These are phyloP conservation scores for Meghimatium bilineatum DNA, from an alignment of 2,888 invertebrate species.

Conservation along the genomic window DNA sequence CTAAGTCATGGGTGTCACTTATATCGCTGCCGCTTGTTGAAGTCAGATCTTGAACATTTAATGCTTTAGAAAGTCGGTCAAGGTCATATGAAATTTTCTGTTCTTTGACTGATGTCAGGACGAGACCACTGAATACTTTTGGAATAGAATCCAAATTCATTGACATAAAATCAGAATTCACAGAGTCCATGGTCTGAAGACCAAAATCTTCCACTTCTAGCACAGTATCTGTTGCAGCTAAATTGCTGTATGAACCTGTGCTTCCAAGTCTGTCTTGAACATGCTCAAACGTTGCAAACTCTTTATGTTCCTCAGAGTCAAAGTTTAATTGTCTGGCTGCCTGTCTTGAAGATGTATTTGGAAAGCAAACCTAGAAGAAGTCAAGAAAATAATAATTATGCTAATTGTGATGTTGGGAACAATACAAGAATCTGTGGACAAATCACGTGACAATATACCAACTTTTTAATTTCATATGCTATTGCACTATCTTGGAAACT, in stretches of 20 bases:
- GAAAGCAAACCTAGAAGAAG: constrained; percentile 21
- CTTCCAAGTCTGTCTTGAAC: constrained; percentile 12
- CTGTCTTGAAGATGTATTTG: constrained; percentile 19
- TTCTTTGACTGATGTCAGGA: constrained; percentile 65
- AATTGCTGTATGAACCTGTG: constrained; percentile 48
- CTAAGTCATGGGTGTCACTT: constrained; percentile 41
- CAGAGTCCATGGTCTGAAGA: constrained; percentile 59
- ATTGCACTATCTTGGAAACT: too few relatives aligned
- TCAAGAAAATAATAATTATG: neutral
- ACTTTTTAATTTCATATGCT: too few relatives aligned
- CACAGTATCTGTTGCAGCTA: constrained; percentile 46
- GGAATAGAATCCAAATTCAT: constrained; percentile 67
- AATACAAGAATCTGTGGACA: too few relatives aligned
- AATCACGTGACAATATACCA: too few relatives aligned
- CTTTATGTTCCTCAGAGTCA: constrained; percentile 27
- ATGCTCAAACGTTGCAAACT: neutral
- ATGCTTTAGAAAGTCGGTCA: constrained; percentile 63
- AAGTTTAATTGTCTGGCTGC: constrained; percentile 48
- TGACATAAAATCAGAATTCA: constrained; percentile 67
- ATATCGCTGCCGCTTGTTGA: constrained; percentile 60
- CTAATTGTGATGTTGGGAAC: neutral
- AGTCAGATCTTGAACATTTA: constrained; percentile 67
- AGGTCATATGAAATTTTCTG: constrained; percentile 69
- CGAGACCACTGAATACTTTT: constrained; percentile 67
- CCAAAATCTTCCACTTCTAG: constrained; percentile 47